Percentiles rank a stretch among this genome's conserved stretches.
Evolutionary conservation across 2,888 invertebrate genomes (phyloP).

Genomic region (Dryobota labecula): DNA sequence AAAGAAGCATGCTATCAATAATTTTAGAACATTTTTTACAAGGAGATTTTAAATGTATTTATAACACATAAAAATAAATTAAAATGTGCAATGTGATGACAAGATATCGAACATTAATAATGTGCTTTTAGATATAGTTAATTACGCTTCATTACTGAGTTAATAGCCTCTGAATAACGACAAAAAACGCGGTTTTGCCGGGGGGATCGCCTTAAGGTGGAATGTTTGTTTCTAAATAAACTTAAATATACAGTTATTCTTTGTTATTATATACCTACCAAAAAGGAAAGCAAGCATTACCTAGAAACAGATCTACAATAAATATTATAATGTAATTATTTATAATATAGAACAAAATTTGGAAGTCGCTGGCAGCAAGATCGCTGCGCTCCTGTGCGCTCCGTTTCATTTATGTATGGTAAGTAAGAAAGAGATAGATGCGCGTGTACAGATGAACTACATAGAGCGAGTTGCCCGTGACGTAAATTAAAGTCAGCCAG

Average conservation of each 20-base stretch:
- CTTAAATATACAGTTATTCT: not conserved
- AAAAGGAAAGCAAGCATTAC: no score
- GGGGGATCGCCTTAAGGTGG: not conserved
- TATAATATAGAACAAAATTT: no score
- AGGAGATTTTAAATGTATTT: conserved; percentile 1
- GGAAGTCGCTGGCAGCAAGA: not conserved
- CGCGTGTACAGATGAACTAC: conserved; percentile 3
- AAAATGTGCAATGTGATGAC: no score
- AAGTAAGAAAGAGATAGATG: conserved; percentile 3
- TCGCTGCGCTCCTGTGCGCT: conserved; percentile 1
- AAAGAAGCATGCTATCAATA: not conserved
- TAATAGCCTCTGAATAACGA: not conserved
- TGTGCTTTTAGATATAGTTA: no score
- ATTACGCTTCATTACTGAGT: not conserved
- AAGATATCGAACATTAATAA: no score
- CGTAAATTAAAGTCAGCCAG: conserved; percentile 1
- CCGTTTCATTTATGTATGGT: conserved; percentile 2
- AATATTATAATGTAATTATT: no score
- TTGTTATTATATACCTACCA: no score
- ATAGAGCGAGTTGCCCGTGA: conserved; percentile 3
- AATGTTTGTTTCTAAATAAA: conserved; percentile 1
- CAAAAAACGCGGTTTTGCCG: not conserved
- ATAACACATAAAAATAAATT: not conserved
- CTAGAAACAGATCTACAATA: no score
- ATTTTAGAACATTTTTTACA: not conserved